phyloP scores from a whole-genome alignment of 2,797 vertebrate species.

The Gymnopithys bicolor region DNA sequence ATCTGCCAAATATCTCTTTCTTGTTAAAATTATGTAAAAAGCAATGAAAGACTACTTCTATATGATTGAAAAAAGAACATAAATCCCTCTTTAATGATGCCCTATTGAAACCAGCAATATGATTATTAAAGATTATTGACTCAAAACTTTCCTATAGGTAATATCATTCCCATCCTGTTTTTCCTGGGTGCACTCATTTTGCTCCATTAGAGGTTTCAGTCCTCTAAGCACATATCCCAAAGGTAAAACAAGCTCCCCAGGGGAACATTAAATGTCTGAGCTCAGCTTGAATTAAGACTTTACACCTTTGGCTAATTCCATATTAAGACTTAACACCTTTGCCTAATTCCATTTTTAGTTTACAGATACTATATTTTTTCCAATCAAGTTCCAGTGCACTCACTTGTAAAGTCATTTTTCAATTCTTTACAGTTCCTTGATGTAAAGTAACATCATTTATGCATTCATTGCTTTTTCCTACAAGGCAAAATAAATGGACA shows the following conservation, averaged over 20 bases:
- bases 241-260: background rate
- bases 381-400: background rate
- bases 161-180: background rate
- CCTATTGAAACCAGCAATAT: background rate
- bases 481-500: slow-evolving; percentile 12
- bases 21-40: background rate
- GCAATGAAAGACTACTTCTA: background rate
- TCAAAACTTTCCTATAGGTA: background rate
- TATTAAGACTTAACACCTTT: background rate
- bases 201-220: background rate
- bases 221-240: background rate
- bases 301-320: background rate
- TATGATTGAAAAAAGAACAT: background rate
- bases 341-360: background rate
- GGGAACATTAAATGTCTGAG: background rate
- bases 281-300: background rate
- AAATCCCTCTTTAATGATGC: background rate
- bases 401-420: background rate
- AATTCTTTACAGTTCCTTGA: background rate
- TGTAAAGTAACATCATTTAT: slow-evolving; percentile 1
- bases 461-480: slow-evolving; percentile 35
- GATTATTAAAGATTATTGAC: background rate
- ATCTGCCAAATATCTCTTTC: background rate
- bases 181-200: background rate
- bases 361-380: background rate